Base-by-base conservation (phyloP, 92 coral and sea anemone genomes). In the Pocillopora grandis region DNA sequence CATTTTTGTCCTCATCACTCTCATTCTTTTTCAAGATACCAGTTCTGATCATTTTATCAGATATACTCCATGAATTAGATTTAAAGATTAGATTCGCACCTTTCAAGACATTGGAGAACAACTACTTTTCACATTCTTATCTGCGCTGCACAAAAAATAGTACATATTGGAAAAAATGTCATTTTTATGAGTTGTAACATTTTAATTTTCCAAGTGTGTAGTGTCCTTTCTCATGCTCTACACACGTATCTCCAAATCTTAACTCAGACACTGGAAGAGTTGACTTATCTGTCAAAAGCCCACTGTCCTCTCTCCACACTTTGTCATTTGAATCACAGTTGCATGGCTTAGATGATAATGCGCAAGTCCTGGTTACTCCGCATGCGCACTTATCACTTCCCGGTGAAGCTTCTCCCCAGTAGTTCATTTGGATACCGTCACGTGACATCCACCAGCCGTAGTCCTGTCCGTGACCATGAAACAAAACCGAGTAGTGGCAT, bases 381-480 rank as follows among this genome's bases (percentile, higher is more conserved):
- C 93, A 90, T 48, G 88, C 83, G 72, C 93, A 90, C 79, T 87
- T 87, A 5, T 66, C 55, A 35, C 80, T 83, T 13, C 84, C 88
- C 11, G 85, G 79, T 15, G 89, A 87, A 0, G 89, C 92, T 36
- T 82, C 93, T 86, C 90, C 90, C 90, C 93, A 82, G 79, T 90
- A 76, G 33, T 58, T 72, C 93, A 86, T 82, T 58, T 17, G 57
- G 70, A 16, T 80, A n/a, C 88, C 88, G 37, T 82, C 87, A 68
- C 90, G 90, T 52, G 90, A 86, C 71, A 86, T 81, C 93, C 93
- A 90, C 88, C 82, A 90, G 64, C 76, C 86, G 12, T 9, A 13
- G 16, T 57, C 63, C 3, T 33, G 1, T 20, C 36, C 71, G 5
- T 42, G 0, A 33, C 66, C 56, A 58, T 36, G 11, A 27, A 67